A percentile compares a stretch with the other conserved stretches of the same genome.
These are phyloP conservation scores for Eurypyga helias DNA, from an alignment of 2,113 vertebrate species.

Conservation along the genomic window DNA sequence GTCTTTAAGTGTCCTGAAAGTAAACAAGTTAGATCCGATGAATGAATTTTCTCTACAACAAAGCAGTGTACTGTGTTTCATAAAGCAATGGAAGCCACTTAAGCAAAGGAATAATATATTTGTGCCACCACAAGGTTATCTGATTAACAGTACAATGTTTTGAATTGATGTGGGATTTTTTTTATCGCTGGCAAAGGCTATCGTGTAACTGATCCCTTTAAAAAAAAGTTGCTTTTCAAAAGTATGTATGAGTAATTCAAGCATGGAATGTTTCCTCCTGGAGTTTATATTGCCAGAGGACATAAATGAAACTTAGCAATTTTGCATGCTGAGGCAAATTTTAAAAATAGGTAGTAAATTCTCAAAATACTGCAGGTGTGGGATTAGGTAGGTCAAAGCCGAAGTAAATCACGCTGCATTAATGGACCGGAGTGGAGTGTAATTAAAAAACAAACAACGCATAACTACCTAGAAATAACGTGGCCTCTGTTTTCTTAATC, in stretches of 20 bases:
- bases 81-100: constrained; percentile 42
- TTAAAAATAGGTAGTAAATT: constrained; percentile 57
- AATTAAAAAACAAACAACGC: constrained; percentile 61
- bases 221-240: constrained; percentile 55
- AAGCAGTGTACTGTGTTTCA: constrained; percentile 31
- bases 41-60: constrained; percentile 40
- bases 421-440: constrained; percentile 4
- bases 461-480: constrained; percentile 59
- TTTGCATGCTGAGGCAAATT: constrained; percentile 54
- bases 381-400: constrained; percentile 51
- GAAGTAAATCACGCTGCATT: constrained; percentile 21
- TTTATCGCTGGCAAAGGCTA: constrained; percentile 37
- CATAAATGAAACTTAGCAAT: constrained; percentile 44
- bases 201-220: constrained; percentile 25
- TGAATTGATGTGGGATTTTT: neutral
- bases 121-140: constrained; percentile 50
- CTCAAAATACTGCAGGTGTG: constrained; percentile 47
- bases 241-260: constrained; percentile 65
- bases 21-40: neutral
- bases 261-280: constrained; percentile 60
- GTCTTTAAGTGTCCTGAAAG: neutral
- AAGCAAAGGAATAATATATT: constrained; percentile 27
- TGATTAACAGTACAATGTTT: constrained; percentile 48
- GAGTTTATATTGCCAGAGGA: constrained; percentile 59
- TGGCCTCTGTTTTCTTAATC: constrained; percentile 65